Percentiles rank a stretch among this genome's conserved stretches.
Evolutionary conservation across 1,140 invertebrate genomes (phyloP).

Genomic region (Brachionus rotundiformis): DNA sequence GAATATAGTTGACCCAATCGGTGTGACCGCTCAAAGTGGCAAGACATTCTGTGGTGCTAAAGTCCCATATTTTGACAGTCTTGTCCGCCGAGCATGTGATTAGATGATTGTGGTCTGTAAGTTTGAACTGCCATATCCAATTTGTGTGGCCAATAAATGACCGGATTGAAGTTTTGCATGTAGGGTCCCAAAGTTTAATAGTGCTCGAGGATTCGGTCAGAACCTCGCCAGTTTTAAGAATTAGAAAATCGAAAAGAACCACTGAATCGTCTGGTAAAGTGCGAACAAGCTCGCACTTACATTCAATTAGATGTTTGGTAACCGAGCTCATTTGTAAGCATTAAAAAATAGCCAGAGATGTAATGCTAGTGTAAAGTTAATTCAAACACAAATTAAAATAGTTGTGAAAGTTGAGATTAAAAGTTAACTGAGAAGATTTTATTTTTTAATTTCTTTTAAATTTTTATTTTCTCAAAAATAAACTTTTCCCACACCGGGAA

Average conservation of each 20-base stretch:
- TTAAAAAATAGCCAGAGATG: too few species aligned
- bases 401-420: not conserved
- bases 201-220: conserved; percentile 10
- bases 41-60: not conserved
- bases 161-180: not conserved
- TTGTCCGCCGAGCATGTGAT: not conserved
- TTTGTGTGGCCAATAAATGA: not conserved
- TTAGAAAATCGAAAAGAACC: not conserved
- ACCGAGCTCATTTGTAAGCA: not conserved
- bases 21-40: not conserved
- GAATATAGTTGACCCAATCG: conserved; percentile 14
- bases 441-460: not conserved
- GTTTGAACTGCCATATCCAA: not conserved
- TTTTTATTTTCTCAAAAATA: not conserved
- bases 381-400: not conserved
- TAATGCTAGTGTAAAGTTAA: not conserved
- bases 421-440: too few species aligned
- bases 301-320: not conserved
- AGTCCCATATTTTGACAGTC: conserved; percentile 10
- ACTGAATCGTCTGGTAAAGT: not conserved
- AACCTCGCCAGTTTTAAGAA: not conserved
- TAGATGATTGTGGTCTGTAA: not conserved
- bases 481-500: conserved; percentile 39
- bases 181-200: conserved; percentile 17
- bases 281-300: not conserved